Base-by-base conservation (phyloP, 2,888 invertebrate genomes). In the Polymixis lichenea region DNA sequence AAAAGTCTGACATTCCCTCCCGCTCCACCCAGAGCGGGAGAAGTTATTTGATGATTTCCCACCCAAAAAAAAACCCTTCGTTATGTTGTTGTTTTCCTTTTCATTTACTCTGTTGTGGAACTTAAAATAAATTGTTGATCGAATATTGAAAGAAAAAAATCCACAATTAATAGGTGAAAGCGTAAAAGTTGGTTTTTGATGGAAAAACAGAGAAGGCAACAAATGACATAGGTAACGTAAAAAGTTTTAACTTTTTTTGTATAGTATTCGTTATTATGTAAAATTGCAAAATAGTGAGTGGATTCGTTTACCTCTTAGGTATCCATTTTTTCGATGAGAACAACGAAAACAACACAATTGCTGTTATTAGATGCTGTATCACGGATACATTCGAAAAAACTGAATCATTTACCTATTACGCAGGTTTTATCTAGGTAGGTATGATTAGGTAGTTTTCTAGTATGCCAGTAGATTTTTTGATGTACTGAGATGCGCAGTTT, bases 341-440 rank as follows among this genome's bases (percentile, higher is more conserved):
- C 17, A 19, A 72, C 9, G 43, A 75, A 80, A 76, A 80, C 77
- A 73, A 78, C 68, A 51, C 65, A 78, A 85, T 79, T 78, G 71
- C 43, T 67, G 72, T 28, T 49, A 83, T 86, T 79, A 78, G 55
- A 72, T n/a, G 51, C 28, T 69, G 60, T 72, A 78, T 77, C 55
- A 70, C 62, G 51, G 60, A 65, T 51, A 17, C 61, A 61, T 49
- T 38, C 68, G 49, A 43, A 60, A 49, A 67, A 55, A 49, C n/a
- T 38, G 28, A 61, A 32, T 71, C n/a, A 73, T 53, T 51, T 67
- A 46, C 32, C 9, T 53, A 28, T 49, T 77, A 38, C 7, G 13
- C 17, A n/a, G 43, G 46, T 46, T 53, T n/a, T 70, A 46, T 56
- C 56, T 56, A 61, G 51, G 55, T 61, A 28, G 32, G 19, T 28